A percentile compares a stretch with the other conserved stretches of the same genome.
Conservation (phyloP, 2,888 invertebrate genomes). For the Hemistola chrysoprasaria region DNA sequence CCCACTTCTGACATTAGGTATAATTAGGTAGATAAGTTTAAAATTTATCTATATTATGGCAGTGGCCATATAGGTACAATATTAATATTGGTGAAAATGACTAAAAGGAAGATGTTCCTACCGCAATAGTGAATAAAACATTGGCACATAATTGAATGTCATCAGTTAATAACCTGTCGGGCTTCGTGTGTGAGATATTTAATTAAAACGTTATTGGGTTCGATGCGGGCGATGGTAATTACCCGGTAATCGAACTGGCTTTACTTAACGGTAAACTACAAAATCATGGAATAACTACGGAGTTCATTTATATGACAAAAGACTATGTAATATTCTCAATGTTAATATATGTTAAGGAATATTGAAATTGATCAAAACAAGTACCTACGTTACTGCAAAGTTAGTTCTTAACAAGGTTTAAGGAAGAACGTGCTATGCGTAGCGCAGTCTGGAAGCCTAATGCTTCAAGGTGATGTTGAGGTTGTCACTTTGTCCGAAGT, state of each 20-base stretch:
- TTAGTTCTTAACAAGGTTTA: constrained; percentile 1
- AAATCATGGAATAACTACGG: constrained; percentile 24
- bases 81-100: neutral
- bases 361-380: too few species aligned
- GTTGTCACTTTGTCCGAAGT: constrained; percentile 32
- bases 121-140: constrained; percentile 18
- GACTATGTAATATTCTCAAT: too few species aligned
- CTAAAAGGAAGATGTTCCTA: neutral
- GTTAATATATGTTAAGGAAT: too few species aligned
- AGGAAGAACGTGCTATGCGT: constrained; percentile 1
- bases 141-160: constrained; percentile 31
- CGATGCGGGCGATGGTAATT: constrained; percentile 58
- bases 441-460: constrained; percentile 22
- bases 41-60: too few species aligned
- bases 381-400: constrained; percentile 15
- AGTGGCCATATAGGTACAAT: too few species aligned
- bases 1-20: too few species aligned
- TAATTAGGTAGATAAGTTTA: too few species aligned
- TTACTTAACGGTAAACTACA: constrained; percentile 21
- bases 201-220: constrained; percentile 58
- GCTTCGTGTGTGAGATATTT: constrained; percentile 54
- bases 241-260: constrained; percentile 46
- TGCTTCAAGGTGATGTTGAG: constrained; percentile 31
- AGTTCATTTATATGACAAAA: neutral
- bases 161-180: constrained; percentile 42